A percentile compares a stretch with the other conserved stretches of the same genome.
phyloP scores from a whole-genome alignment of 2,888 invertebrate genomes.

The Thymelicus lineola region DNA sequence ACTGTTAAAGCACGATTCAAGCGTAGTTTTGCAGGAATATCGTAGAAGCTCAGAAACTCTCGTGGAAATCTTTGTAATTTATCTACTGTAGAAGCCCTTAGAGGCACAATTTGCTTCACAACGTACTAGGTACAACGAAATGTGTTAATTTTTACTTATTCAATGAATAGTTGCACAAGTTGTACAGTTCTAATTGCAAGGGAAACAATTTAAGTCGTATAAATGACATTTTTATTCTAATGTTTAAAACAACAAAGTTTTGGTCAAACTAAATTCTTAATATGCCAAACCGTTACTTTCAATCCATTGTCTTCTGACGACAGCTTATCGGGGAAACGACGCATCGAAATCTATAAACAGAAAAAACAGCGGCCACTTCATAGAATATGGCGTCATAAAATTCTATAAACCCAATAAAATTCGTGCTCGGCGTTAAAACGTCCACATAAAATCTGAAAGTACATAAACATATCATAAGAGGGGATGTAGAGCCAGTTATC shows the following conservation, averaged over 20 bases:
- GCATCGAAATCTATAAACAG: conserved; percentile 81
- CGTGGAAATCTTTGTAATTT: not conserved
- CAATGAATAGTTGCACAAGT: too few relatives aligned
- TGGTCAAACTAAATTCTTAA: too few relatives aligned
- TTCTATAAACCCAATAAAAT: conserved; percentile 84
- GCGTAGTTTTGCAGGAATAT: conserved; percentile 53
- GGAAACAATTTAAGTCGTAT: too few relatives aligned
- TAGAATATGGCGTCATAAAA: conserved; percentile 80
- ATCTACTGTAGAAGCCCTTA: not conserved
- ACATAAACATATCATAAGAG: conserved; percentile 85
- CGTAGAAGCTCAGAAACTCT: conserved; percentile 1
- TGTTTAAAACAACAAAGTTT: too few relatives aligned
- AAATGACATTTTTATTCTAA: too few relatives aligned
- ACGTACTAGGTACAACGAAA: too few relatives aligned
- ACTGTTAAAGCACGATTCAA: conserved; percentile 75
- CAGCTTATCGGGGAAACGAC: conserved; percentile 57
- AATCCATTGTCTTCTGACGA: conserved; percentile 46
- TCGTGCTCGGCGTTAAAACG: conserved; percentile 83
- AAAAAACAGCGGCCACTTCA: conserved; percentile 78
- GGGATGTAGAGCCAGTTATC: conserved; percentile 79
- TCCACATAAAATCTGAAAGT: conserved; percentile 84
- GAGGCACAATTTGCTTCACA: not conserved
- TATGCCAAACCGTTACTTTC: not conserved
- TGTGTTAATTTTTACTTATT: too few relatives aligned
- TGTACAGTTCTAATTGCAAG: too few relatives aligned